These are phyloP conservation scores for Macrobrachium nipponense DNA, from an alignment of 1,140 invertebrate species.

Conservation along the genomic window DNA sequence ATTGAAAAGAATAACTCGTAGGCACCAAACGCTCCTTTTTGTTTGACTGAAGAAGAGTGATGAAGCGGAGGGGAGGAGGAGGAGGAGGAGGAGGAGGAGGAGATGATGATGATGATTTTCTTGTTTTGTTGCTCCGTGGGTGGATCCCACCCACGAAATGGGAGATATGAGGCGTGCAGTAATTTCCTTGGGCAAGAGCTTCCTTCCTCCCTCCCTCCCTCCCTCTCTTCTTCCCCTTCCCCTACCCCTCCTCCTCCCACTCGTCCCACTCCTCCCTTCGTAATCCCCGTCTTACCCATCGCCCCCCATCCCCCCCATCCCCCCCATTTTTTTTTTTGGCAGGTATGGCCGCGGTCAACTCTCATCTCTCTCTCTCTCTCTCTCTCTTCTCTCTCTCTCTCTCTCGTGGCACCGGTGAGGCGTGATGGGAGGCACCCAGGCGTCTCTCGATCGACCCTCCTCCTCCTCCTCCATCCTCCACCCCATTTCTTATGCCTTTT, in stretches of 20 bases:
- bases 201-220: not conserved
- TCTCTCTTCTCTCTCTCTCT: conserved; percentile 20
- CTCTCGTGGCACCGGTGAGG: not conserved
- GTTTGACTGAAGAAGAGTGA: not conserved
- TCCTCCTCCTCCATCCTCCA: not conserved
- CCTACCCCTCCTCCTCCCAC: not conserved
- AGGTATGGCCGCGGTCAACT: not conserved
- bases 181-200: no score
- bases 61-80: not conserved
- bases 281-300: no score
- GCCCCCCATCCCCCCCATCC: not conserved
- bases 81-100: not conserved
- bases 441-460: not conserved
- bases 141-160: not conserved
- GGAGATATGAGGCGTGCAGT: not conserved
- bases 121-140: not conserved
- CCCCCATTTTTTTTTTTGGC: not conserved
- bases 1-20: no score
- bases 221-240: not conserved
- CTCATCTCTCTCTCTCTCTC: not conserved
- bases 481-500: not conserved
- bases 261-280: not conserved
- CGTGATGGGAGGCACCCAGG: not conserved
- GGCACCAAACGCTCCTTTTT: no score
- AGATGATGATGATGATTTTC: not conserved